These are phyloP conservation scores for Candidula unifasciata DNA, from an alignment of 2,888 invertebrate genomes.

Conservation along the genomic window DNA sequence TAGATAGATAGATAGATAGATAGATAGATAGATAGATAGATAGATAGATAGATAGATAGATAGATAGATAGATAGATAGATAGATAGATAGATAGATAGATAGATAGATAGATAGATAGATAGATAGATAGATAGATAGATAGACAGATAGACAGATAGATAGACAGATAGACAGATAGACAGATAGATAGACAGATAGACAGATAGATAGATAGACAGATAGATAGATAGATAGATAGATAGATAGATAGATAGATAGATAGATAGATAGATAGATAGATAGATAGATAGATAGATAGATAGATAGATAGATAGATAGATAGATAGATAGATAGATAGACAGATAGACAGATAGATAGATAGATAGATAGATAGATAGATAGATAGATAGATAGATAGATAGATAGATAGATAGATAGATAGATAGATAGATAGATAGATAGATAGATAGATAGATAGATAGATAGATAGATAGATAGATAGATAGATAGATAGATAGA, in stretches of 20 bases:
- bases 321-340: constrained; percentile 3
- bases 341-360: constrained; percentile 16
- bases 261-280: constrained; percentile 18
- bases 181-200: constrained; percentile 31
- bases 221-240: constrained; percentile 32
- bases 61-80: neutral
- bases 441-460: neutral
- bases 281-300: constrained; percentile 18
- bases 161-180: constrained; percentile 19
- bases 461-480: constrained; percentile 23
- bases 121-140: constrained; percentile 32
- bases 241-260: constrained; percentile 26
- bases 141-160: constrained; percentile 9
- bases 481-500: constrained; percentile 27
- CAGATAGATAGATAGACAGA: constrained; percentile 32
- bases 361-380: constrained; percentile 15
- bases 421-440: neutral
- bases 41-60: neutral
- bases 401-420: neutral
- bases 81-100: neutral
- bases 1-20: constrained; percentile 3
- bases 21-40: neutral
- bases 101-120: constrained; percentile 20
- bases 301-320: constrained; percentile 27
- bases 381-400: neutral